These are phyloP conservation scores for Lasius platythorax DNA, from an alignment of 2,888 invertebrate genomes.

Conservation along the genomic window DNA sequence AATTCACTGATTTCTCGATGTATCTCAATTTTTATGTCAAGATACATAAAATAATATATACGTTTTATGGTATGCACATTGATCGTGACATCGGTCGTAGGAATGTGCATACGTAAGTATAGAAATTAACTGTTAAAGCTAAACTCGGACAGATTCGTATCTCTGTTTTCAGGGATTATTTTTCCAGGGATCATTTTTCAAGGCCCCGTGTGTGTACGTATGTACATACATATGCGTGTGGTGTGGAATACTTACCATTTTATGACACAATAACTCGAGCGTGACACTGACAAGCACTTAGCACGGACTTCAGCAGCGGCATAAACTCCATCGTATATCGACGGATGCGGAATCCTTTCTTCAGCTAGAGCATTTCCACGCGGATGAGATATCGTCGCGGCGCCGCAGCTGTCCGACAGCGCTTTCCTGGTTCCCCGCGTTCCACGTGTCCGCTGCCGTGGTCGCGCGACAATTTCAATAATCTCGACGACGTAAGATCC, in stretches of 20 bases:
- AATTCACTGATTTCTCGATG: neutral
- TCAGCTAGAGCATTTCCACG: conserved; percentile 63
- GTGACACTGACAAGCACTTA: conserved; percentile 76
- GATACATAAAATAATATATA: neutral
- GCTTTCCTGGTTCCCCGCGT: neutral
- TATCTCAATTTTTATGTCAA: neutral
- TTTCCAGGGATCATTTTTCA: neutral
- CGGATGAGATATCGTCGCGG: neutral
- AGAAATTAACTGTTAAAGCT: neutral
- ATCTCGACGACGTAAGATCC: neutral
- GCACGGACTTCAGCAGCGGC: conserved; percentile 74
- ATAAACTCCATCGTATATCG: conserved; percentile 76
- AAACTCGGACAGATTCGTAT: neutral
- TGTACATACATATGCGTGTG: neutral
- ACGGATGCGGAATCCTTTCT: conserved; percentile 62
- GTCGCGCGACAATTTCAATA: neutral
- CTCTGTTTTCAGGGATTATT: neutral
- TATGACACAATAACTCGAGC: conserved; percentile 75
- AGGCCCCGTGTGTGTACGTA: neutral
- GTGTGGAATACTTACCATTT: conserved; percentile 77
- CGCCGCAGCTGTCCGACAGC: neutral
- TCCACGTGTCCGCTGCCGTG: neutral
- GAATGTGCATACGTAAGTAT: neutral
- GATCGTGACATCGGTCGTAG: neutral
- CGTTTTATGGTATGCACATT: neutral